Evolutionary conservation across 2,888 invertebrate genomes (phyloP), one percentile per base, ranked within the genome.

Genomic region (Amphipoea oculea): DNA sequence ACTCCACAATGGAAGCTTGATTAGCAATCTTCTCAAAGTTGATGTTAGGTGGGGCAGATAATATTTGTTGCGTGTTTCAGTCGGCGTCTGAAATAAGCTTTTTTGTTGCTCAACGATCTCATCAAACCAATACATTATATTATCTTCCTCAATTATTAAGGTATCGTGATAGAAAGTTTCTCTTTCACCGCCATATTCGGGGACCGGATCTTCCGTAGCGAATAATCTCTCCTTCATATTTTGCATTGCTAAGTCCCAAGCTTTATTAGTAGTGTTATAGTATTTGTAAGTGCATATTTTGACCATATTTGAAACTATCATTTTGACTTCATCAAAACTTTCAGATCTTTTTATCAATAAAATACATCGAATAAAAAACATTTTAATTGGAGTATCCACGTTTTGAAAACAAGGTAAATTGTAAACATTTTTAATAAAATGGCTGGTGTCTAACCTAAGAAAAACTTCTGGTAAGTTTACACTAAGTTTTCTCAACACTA

Each of bases 211-310:
- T 74, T 77, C 81, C 73, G 77, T 81, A 69, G 69, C 73, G 66
- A 81, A 73, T 66, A 81, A 81, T 73, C 73, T 73, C 63, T 73
- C 69, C 62, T 81, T 77, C 65, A 81, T 73, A 71, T 81, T 71
- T 74, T 81, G 70, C 81, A 81, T 77, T 73, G 81, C 69, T 70
- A 77, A 73, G 63, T 81, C 73, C 57, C 80, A 81, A 81, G 80
- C 73, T 81, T 81, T 73, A 81, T 81, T 81, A 73, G 73, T 77
- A 65, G 69, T 77, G 81, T 70, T 60, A 74, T 77, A 51, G 70
- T 81, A 81, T 81, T 81, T 81, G 77, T 70, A 77, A 73, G 81
- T 81, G 73, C 81, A 81, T 70, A 81, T 81, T 81, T 81, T 81
- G 48, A 81, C 66, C 65, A 81, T 71, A 77, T 81, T 48, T 48